phyloP scores from a whole-genome alignment of 2,113 vertebrate species.

The Planiliza haematocheilus region DNA sequence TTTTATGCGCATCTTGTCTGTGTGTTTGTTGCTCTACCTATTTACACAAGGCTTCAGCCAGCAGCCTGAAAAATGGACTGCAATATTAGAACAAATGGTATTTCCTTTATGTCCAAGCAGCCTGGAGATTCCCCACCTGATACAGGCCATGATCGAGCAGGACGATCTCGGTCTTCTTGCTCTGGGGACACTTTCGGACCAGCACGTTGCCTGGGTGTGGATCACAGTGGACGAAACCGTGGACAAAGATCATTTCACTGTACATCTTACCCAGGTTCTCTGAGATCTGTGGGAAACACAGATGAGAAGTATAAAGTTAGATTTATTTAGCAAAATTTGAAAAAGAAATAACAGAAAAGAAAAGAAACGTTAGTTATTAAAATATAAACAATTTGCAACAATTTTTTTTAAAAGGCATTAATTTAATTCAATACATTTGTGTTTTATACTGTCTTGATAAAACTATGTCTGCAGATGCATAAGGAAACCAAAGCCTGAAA shows the following conservation, averaged over 20 bases:
- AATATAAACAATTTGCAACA: not conserved
- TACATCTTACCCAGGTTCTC: constrained; percentile 92
- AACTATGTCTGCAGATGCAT: not conserved
- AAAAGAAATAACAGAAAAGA: not conserved
- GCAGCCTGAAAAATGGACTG: constrained; percentile 75
- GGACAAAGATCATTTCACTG: constrained; percentile 98
- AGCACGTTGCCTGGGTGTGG: constrained; percentile 96
- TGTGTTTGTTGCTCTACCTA: constrained; percentile 34
- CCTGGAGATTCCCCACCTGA: constrained; percentile 85
- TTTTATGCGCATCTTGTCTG: constrained; percentile 22
- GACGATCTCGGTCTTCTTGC: constrained; percentile 87
- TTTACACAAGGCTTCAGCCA: constrained; percentile 50
- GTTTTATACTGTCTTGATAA: no score
- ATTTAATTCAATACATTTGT: no score
- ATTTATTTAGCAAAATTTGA: not conserved
- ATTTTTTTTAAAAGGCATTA: no score
- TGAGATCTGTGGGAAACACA: constrained; percentile 86
- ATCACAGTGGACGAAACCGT: constrained; percentile 98
- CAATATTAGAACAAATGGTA: constrained; percentile 67
- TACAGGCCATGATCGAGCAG: constrained; percentile 97
- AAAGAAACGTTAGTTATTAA: no score
- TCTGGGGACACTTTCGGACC: constrained; percentile 87
- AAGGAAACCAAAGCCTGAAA: no score
- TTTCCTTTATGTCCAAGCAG: constrained; percentile 48
- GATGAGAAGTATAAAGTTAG: not conserved